Evolutionary conservation across 2,888 invertebrate species (phyloP).

Genomic region (Ditylenchus weischeri): DNA sequence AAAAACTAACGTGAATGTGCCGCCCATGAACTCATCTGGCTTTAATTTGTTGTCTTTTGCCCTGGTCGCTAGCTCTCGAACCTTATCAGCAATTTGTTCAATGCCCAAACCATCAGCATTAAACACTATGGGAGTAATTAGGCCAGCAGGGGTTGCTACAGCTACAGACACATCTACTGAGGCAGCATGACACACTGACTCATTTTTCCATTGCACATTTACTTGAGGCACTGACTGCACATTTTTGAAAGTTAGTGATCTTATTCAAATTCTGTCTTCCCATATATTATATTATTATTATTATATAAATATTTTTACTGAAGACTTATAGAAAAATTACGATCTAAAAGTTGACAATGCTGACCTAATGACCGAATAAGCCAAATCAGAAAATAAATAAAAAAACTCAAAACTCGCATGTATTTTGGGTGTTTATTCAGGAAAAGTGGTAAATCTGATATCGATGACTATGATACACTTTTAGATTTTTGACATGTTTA

Average conservation of each 20-base stretch:
- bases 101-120: constrained; percentile 65
- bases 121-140: constrained; percentile 89
- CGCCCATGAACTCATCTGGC: constrained; percentile 69
- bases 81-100: constrained; percentile 64
- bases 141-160: constrained; percentile 68
- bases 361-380: too few species aligned
- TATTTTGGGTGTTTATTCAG: too few species aligned
- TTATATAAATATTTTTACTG: too few species aligned
- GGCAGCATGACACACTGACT: constrained; percentile 45
- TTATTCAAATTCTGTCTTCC: too few species aligned
- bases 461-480: too few species aligned
- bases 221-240: constrained; percentile 60
- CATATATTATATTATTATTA: too few species aligned
- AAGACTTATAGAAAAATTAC: too few species aligned
- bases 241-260: not conserved
- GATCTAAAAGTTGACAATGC: too few species aligned
- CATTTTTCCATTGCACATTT: constrained; percentile 60
- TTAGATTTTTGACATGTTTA: too few species aligned
- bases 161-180: constrained; percentile 68
- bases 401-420: too few species aligned
- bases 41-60: constrained; percentile 65
- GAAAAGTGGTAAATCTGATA: too few species aligned
- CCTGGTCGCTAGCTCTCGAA: constrained; percentile 52
- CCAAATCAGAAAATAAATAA: too few species aligned
- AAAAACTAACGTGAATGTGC: constrained; percentile 58